Evolutionary conservation across 2,797 vertebrate genomes (phyloP), one percentile per base, ranked within the genome.

Genomic region (Eptatretus atami): DNA sequence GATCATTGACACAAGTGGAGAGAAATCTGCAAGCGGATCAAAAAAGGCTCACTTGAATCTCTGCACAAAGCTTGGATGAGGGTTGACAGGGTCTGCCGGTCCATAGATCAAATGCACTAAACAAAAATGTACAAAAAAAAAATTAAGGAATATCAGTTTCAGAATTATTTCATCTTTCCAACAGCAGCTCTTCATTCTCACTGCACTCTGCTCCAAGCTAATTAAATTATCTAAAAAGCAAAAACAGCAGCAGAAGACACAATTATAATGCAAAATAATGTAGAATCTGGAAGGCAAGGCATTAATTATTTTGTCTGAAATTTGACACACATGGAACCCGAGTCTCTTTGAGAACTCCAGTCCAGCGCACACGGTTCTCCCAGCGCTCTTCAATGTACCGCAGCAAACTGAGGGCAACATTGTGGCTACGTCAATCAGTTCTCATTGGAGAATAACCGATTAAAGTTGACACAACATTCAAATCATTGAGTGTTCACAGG

Each of bases 41-140:
- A 44, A 44, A 44, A 44, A 8, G 4, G 6, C 31, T 44, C 31
- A 44, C 31, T 44, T 44, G 31, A 44, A 44, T 44, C 31, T 44
- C 67, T 76, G 79, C 70, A 98, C 76, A 72, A 98, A 98, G 69
- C 87, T 77, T 0, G 83, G 85, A 55, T 84, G 77, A 9, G 90
- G 90, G 68, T 90, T 94, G 66, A 95, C 81, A 0, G 87, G 86
- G 73, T 92, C 87, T 76, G 86, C 52, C 2, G 90, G 88, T 63
- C 90, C 88, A 0, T 95, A 98, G 74, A 95, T 94, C 60, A 98
- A 77, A 69, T 95, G 87, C 74, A 88, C 88, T 98, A 74, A 66
- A 74, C 74, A 63, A 72, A 12, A 71, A 69, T 10, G 53, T 66
- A n/a, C 63, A 11, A 53, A 65, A 66, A 66, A 53, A 44, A 52